Evolutionary conservation across 2,113 vertebrate genomes (phyloP).

Genomic region (Gadus chalcogrammus): DNA sequence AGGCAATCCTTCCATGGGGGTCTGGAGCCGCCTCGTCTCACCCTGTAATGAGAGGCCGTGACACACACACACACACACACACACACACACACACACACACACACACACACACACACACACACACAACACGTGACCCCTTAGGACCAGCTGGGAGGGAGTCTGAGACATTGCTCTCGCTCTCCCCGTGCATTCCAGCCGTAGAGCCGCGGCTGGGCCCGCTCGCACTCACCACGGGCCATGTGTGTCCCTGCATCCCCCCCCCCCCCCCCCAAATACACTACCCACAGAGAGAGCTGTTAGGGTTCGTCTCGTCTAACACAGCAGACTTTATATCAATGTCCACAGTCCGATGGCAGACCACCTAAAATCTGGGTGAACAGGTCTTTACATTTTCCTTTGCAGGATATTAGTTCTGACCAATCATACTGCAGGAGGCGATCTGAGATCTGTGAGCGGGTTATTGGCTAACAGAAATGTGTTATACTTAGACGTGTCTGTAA

Average conservation of each 20-base stretch:
- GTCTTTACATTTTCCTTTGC: too few species aligned
- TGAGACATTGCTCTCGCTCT: constrained; percentile 49
- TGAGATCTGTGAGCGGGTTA: too few species aligned
- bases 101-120: constrained; percentile 41
- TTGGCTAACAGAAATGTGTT: too few species aligned
- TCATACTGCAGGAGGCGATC: too few species aligned
- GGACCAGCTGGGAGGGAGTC: constrained; percentile 66
- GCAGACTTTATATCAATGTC: too few species aligned
- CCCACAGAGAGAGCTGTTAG: neutral
- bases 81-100: constrained; percentile 54
- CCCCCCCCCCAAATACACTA: neutral
- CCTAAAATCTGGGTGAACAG: too few species aligned
- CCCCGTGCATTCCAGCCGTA: constrained; percentile 51
- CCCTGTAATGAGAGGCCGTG: constrained; percentile 73
- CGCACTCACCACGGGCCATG: constrained; percentile 29
- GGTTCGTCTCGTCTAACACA: neutral
- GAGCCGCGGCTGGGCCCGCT: constrained; percentile 24
- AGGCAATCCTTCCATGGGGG: constrained; percentile 68
- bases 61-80: constrained; percentile 37
- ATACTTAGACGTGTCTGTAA: too few species aligned
- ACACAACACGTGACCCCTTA: constrained; percentile 59
- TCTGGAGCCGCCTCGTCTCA: constrained; percentile 73
- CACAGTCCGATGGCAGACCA: too few species aligned
- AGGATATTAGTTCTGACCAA: too few species aligned
- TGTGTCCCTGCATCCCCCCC: constrained; percentile 29